Evolutionary conservation across 2,888 invertebrate genomes (phyloP), one percentile per base, ranked within the genome.

Genomic region (Temnothorax ravouxi): DNA sequence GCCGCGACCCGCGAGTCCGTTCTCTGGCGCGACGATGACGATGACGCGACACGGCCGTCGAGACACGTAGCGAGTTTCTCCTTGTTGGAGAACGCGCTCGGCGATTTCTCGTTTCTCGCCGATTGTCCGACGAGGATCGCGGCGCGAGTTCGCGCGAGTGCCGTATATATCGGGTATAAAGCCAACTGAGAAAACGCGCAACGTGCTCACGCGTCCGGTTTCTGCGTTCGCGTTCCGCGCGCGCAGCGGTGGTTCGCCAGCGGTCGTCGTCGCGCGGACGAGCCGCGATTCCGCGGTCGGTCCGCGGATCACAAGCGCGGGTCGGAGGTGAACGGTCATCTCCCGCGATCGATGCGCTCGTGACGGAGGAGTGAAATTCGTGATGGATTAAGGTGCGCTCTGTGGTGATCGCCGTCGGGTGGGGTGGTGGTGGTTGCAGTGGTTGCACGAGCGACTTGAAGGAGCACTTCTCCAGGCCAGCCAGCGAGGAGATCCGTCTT

Each of bases 361-460:
- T 77, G 52, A 52, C 21, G 54, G 13, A 61, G 44, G 6, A 50
- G 67, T 67, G 59, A 56, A 41, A 25, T 80, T 54, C 34, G 72
- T 71, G 71, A 79, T 47, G 34, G 44, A 79, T 79, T 34, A 29
- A 29, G 67, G 69, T 59, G 79, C 21, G 25, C 29, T 47, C 44
- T 13, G 62, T 59, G 59, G 56, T 59, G 76, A 54, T n/a, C 34
- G 6, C n/a, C 34, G 18, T 29, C 15, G 18, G 52, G 15, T 34
- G 6, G 3, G 13, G 44, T 67, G 34, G 34, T 44, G 25, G 25
- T 29, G 44, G 38, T 8, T 71, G 69, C n/a, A 29, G 29, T 29
- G 29, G 29, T 34, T 44, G 67, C 13, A 44, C 34, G 47, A 79
- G 56, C 56, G 29, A 79, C 56, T 69, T 66, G 8, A 44, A 77